Evolutionary conservation across 2,797 vertebrate species (phyloP), one percentile per base, ranked within the genome.

Genomic region (Myoxocephalus aenaeus): DNA sequence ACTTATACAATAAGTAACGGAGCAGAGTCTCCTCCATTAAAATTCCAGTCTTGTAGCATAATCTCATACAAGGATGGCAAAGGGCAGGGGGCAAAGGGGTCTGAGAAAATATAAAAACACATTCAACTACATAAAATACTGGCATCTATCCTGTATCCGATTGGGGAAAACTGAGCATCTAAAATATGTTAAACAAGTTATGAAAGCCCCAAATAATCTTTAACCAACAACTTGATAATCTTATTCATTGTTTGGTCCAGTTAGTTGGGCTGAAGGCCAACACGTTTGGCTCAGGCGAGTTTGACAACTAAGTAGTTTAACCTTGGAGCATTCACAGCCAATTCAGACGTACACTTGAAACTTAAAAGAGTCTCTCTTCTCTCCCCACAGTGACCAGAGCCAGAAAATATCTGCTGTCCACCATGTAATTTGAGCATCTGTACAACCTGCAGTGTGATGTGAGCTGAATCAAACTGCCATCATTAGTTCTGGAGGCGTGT

Each of bases 361-460:
- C 70, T 71, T 75, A 27, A 79, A 85, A 77, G 66, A 14, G 17
- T 53, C 42, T 74, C 63, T 15, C 56, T 34, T 27, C 38, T 27
- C 22, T 64, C 27, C 32, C 7, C 14, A 72, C 76, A 46, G 51
- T 38, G 79, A 70, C 75, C 79, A 76, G 27, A 51, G 51, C 81
- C 67, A 75, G 70, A 75, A 79, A 72, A 77, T 61, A 57, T 67
- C 67, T 58, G 65, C 82, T 63, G 82, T 82, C 85, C 85, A 85
- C 77, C 69, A 69, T 84, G 82, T 79, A 66, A 88, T 84, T 59
- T 80, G 57, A 83, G 84, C 53, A 38, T 63, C 73, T 83, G 70
- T 62, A 69, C 62, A 77, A 82, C 64, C 89, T 83, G 92, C 89
- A 89, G 87, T 82, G 77, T 59, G 80, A 90, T 89, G 89, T 91